Evolutionary conservation across 2,113 vertebrate species (phyloP), one percentile per base, ranked within the genome.

Genomic region (Siphamia tubifer): DNA sequence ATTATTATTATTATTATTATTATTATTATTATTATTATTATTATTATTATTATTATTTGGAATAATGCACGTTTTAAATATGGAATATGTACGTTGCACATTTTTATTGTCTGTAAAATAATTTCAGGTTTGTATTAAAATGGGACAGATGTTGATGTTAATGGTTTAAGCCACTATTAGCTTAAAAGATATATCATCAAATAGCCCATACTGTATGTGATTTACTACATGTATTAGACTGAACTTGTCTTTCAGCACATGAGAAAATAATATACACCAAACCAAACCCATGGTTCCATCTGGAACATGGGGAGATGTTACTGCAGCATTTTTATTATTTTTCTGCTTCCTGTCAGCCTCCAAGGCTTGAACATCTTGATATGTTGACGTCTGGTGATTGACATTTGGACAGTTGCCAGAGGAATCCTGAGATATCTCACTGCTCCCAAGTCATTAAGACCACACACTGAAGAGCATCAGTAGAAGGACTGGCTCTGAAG

Each of bases 331-430:
- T 54, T 74, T 11, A 53, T 32, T 1, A 6, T 2, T 34, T 39
- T 21, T 74, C 64, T 71, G 79, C 56, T 79, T 69, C 65, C 55
- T 44, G 66, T 83, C 84, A 82, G 73, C 79, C 68, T 52, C n/a
- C 32, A 0, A 70, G 58, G 61, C 53, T 1, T 23, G 4, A 17
- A 27, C 20, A 42, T 43, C 51, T 45, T 71, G 40, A 74, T 20
- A 61, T 47, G 72, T 13, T 55, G 45, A 74, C 20, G 28, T 30
- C 36, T 38, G 49, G 81, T 75, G 79, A 89, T 13, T 85, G 81
- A 81, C 81, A 79, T 63, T 65, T 52, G 19, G 54, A 80, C 67
- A 28, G 63, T 49, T 47, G 30, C 54, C 42, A 62, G 43, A 54
- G 47, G 49, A 34, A 61, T 24, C 51, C 17, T 25, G 23, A 4